Base-by-base conservation (phyloP, 2,113 vertebrate genomes). In the Edolisoma coerulescens region DNA sequence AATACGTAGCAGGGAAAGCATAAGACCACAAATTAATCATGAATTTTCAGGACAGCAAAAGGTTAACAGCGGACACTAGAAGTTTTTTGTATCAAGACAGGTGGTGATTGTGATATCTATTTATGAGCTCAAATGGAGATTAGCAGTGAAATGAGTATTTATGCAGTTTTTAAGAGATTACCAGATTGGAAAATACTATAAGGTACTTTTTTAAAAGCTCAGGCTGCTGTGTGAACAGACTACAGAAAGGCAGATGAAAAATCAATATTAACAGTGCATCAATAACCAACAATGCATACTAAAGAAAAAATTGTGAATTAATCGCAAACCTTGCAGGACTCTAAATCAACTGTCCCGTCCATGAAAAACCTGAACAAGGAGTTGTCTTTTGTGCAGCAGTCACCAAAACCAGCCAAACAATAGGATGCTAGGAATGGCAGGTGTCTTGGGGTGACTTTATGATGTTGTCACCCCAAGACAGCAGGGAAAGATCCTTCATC, bases 151-250 rank as follows among this genome's bases (percentile, higher is more conserved):
- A 82, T 60, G 41, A 92, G 87, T 47, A 79, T 82, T 84, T 69
- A 8, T 19, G 32, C 53, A 69, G 63, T 84, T 97, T 94, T 84
- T n/a, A 82, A 89, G 65, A 93, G 53, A 91, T 85, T 80, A 87
- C 44, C 53, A 69, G 61, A 87, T 61, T 73, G 70, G 41, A 79
- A 32, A 92, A 68, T 30, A 71, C 37, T 68, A 20, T 9, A 49
- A 82, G 57, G 41, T 93, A 93, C 44, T 84, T 92, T 33, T 50
- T 26, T 3, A 79, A 77, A n/a, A 70, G 22, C 37, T 84, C 42
- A 94, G 53, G 49, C 45, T 75, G 52, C 73, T 80, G 5, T 45
- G 27, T 59, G 70, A 95, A 84, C n/a, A 52, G 70, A 67, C 22
- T 81, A 52, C 13, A 49, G 49, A 79, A 85, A 5, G 15, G 45